Base-by-base conservation (phyloP, 2,113 vertebrate species). In the Mormyrus iriodes region DNA sequence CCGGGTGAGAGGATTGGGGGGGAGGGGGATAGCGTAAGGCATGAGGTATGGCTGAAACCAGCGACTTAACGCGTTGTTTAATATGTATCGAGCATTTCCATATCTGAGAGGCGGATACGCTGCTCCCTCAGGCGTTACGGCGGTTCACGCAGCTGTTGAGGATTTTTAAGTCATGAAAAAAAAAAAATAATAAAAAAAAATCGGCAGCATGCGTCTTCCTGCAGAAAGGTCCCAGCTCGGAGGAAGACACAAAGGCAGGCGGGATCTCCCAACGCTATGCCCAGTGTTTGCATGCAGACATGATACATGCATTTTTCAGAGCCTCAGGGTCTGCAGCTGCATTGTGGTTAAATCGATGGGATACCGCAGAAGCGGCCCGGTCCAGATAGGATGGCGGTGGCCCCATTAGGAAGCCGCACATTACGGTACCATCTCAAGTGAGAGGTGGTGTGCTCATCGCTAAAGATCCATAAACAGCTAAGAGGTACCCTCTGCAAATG, bases 61-160 rank as follows among this genome's bases (percentile, higher is more conserved):
- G 35, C 19, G 76, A 39, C 82, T 84, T 48, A 84, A 48, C 82
- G 82, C 44, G 8, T 84, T 84, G 82, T 48, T 84, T 84, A 46
- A 84, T 48, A 84, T 24, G 44, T 84, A 84, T 46, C 44, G 24
- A 84, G 44, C 82, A 84, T 84, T 84, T 84, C 82, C 82, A 84
- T 84, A 46, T 46, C 82, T 84, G 44, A 84, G 44, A n/a, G 35
- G 35, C 35, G 35, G 73, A 79, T 35, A 79, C 73, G 73, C 31
- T 79, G 73, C 73, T 79, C 82, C 82, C 44, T 84, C 82, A 24
- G 82, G 82, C 73, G 73, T 69, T 69, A 69, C 61, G 27, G n/a
- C 61, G 61, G 61, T 79, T 35, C 73, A 79, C 35, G 39, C 73
- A 79, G 73, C 73, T 79, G 73, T 79, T 79, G 73, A 79, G 73